phyloP scores from a whole-genome alignment of 1,140 invertebrate genomes.

The Drosophila nigromelanica region DNA sequence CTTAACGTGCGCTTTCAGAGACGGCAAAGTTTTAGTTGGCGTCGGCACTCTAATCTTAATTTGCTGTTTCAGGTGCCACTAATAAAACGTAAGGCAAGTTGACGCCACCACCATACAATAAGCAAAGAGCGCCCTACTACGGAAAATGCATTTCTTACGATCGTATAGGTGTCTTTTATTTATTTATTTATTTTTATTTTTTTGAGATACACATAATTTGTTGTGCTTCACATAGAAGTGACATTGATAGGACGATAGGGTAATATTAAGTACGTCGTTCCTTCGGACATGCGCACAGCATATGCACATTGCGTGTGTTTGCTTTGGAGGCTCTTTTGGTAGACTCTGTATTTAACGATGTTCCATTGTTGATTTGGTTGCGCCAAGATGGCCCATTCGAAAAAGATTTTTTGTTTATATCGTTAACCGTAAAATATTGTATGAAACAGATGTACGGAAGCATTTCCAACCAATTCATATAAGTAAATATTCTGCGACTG shows the following conservation, averaged over 20 bases:
- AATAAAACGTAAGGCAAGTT: constrained; percentile 66
- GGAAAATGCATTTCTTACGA: constrained; percentile 44
- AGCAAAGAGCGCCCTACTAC: constrained; percentile 17
- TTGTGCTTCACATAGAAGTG: constrained; percentile 32
- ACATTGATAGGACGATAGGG: constrained; percentile 40
- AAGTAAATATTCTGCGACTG: no score
- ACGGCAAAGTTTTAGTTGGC: constrained; percentile 23
- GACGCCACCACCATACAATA: constrained; percentile 32
- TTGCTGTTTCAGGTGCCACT: constrained; percentile 69
- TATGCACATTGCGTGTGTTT: no score
- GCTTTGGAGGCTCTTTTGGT: no score
- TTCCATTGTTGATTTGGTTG: no score
- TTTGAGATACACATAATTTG: constrained; percentile 59
- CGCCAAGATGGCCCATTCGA: no score
- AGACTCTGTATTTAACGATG: no score
- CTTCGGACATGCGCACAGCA: not conserved
- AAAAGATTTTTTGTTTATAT: no score
- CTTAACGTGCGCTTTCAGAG: constrained; percentile 31
- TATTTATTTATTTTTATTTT: constrained; percentile 10
- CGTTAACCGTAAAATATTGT: no score
- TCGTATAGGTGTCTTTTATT: not conserved
- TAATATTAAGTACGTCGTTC: not conserved
- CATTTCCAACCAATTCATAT: no score
- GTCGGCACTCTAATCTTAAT: constrained; percentile 63
- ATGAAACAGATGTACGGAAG: no score